These are phyloP conservation scores for Hylyphantes graminicola DNA, from an alignment of 1,140 invertebrate genomes.

Conservation along the genomic window DNA sequence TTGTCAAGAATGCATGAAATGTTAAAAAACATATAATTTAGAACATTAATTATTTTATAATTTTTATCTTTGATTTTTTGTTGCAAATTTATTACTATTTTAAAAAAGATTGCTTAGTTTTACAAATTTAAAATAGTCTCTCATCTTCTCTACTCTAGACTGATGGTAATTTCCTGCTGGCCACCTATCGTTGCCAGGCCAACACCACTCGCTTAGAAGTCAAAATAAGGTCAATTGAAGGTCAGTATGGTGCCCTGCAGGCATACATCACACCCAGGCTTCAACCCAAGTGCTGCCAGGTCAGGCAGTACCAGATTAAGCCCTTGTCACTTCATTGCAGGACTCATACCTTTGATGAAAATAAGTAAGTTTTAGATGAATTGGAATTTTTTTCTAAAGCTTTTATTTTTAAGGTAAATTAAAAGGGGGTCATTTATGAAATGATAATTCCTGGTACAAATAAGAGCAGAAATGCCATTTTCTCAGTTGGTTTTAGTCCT, in stretches of 20 bases:
- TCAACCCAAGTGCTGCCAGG: constrained; percentile 81
- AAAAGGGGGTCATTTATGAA: too few species aligned
- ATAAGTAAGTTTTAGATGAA: constrained; percentile 38
- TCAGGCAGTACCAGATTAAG: constrained; percentile 77
- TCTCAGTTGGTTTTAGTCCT: too few species aligned
- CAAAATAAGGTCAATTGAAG: constrained; percentile 80
- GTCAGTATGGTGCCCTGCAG: constrained; percentile 80
- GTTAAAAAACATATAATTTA: too few species aligned
- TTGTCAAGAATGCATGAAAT: too few species aligned
- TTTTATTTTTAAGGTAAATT: too few species aligned
- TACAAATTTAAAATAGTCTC: background rate
- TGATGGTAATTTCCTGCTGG: constrained; percentile 81
- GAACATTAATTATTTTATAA: too few species aligned
- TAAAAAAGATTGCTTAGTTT: too few species aligned
- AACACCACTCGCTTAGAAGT: constrained; percentile 87
- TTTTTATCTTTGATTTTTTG: too few species aligned
- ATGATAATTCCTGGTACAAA: too few species aligned
- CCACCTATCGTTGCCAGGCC: constrained; percentile 86
- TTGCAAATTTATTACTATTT: too few species aligned
- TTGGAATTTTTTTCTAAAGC: too few species aligned
- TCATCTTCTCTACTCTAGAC: constrained; percentile 65
- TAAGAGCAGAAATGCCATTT: too few species aligned
- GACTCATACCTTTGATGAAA: constrained; percentile 63
- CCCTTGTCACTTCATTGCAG: constrained; percentile 81
- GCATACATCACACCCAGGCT: constrained; percentile 84